Conservation (phyloP, 2,113 vertebrate genomes). For the Todiramphus chloris region DNA sequence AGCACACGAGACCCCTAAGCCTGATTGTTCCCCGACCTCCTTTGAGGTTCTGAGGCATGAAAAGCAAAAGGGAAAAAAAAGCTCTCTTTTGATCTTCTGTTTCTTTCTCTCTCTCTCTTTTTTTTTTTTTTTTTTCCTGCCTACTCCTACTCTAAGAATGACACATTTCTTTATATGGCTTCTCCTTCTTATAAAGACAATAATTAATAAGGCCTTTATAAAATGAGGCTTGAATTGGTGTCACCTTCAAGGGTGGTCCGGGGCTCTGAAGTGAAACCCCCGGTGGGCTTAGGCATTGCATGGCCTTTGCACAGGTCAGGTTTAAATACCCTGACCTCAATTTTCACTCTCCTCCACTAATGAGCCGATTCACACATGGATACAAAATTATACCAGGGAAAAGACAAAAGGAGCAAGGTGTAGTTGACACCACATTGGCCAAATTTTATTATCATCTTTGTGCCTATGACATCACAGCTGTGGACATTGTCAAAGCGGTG, state of each 20-base stretch:
- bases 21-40: slow-evolving; percentile 99
- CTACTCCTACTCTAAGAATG: slow-evolving; percentile 89
- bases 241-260: slow-evolving; percentile 91
- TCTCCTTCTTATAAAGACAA: slow-evolving; percentile 94
- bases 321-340: slow-evolving; percentile 99
- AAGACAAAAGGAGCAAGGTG: slow-evolving; percentile 81
- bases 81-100: slow-evolving; percentile 91
- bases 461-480: slow-evolving; percentile 80
- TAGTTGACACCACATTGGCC: slow-evolving; percentile 76
- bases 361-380: slow-evolving; percentile 89
- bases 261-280: slow-evolving; percentile 90
- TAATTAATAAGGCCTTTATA: slow-evolving; percentile 99
- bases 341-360: slow-evolving; percentile 96
- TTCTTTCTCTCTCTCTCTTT: slow-evolving; percentile 83
- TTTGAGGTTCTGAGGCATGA: slow-evolving; percentile 99
- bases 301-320: slow-evolving; percentile 91
- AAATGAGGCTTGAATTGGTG: slow-evolving; percentile 95
- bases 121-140: slow-evolving; percentile 74
- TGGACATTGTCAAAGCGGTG: slow-evolving; percentile 59
- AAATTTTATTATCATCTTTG: slow-evolving; percentile 78
- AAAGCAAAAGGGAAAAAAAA: slow-evolving; percentile 88
- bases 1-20: slow-evolving; percentile 95
- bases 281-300: slow-evolving; percentile 87
- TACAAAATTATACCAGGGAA: slow-evolving; percentile 76
- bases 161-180: slow-evolving; percentile 95